Conservation (phyloP, 2,888 invertebrate genomes). For the Lasioglossum malachurum region DNA sequence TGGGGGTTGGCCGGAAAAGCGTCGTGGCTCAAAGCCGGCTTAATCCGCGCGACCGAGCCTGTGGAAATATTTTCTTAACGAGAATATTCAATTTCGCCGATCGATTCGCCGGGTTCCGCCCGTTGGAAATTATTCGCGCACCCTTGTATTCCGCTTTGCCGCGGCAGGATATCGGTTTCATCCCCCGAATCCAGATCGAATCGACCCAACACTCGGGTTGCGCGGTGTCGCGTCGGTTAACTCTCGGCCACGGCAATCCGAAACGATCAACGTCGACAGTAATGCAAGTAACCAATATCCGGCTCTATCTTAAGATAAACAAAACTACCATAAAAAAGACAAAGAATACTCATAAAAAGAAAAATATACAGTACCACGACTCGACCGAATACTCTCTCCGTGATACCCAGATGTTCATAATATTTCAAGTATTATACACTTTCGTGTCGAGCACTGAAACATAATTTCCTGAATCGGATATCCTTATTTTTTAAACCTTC, state of each 20-base stretch:
- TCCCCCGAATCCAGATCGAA: conserved; percentile 5
- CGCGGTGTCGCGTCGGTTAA: conserved; percentile 20
- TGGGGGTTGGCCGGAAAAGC: conserved; percentile 36
- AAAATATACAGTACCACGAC: too few species aligned
- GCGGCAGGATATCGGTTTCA: conserved; percentile 41
- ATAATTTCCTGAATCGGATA: too few species aligned
- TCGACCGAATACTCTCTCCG: not conserved
- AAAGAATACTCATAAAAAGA: too few species aligned
- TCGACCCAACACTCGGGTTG: not conserved
- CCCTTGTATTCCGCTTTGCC: conserved; percentile 32
- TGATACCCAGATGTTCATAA: not conserved
- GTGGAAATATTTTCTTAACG: conserved; percentile 74
- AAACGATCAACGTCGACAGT: not conserved
- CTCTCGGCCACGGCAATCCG: not conserved
- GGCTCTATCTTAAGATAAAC: not conserved
- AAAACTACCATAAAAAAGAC: too few species aligned
- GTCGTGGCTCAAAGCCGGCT: conserved; percentile 64
- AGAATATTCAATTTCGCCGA: conserved; percentile 77
- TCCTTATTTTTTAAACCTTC: too few species aligned
- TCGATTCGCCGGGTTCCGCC: conserved; percentile 61
- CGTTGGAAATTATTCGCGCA: conserved; percentile 54
- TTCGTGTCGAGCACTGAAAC: not conserved
- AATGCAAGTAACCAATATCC: not conserved
- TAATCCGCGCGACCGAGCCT: conserved; percentile 59
- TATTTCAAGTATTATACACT: not conserved